Evolutionary conservation across 2,888 invertebrate species (phyloP), one percentile per base, ranked within the genome.

Genomic region (Spatulosminthurus flaviceps): DNA sequence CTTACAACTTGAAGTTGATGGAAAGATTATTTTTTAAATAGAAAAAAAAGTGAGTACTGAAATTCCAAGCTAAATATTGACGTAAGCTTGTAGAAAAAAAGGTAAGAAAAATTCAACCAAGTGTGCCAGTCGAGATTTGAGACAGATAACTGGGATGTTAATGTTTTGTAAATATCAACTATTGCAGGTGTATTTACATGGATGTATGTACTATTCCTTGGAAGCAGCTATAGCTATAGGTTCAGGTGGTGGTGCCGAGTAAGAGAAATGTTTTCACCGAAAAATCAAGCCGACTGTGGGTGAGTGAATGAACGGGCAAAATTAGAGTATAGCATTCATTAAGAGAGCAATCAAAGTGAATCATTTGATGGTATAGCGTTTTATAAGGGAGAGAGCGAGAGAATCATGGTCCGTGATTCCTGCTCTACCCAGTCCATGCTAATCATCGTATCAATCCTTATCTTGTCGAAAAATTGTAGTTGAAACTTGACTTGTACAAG

Each of bases 391-490:
- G 71, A 72, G 42, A 41, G 70, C 22, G 72, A 73, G 73, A 26
- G 43, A 73, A 73, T 61, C 73, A 73, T 34, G 19, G 60, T 43
- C 73, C 73, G 60, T 73, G 73, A 73, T 73, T 73, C 73, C 73
- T 73, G 73, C 73, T 43, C 73, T 73, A 73, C 73, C 73, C 73
- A 73, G 61, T 73, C 73, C 73, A 73, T 73, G 73, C 73, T 73
- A 60, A 60, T 73, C 70, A 73, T 73, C 51, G 11, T 43, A 73
- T 73, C 73, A 73, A 73, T 73, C 73, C 43, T 73, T 73, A 70
- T 72, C 43, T 72, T 72, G 51, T 51, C 72, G 51, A 51, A 72
- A n/a, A 72, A 70, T 24, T 70, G 41, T 60, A 51, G 60, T 60
- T 73, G 73, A 26, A 28, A 51, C 60, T 73, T 72, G 42, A 42